Percentiles rank a stretch among this genome's conserved stretches.
phyloP scores from a whole-genome alignment of 2,797 vertebrate species.

The Hylomyscus alleni region DNA sequence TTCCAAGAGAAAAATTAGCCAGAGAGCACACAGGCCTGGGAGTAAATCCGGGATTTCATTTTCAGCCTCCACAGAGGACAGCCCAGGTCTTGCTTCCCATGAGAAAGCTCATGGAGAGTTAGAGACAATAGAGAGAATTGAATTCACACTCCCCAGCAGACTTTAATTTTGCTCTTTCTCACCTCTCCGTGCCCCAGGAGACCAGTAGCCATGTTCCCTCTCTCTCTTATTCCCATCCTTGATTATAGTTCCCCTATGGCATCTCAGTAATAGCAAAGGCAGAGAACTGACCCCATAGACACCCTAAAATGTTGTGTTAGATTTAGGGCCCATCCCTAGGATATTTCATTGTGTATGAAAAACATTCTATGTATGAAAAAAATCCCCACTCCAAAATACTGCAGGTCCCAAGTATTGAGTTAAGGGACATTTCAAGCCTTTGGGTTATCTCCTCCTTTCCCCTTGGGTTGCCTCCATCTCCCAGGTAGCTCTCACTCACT shows the following conservation, averaged over 20 bases:
- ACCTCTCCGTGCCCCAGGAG: neutral
- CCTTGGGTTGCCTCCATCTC: fast-evolving
- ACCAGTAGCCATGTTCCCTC: neutral
- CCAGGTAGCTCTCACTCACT: conserved; percentile 91
- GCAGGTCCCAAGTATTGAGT: neutral
- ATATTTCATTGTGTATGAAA: neutral
- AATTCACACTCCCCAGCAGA: neutral
- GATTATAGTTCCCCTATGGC: neutral
- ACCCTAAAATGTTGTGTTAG: neutral
- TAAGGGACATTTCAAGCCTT: neutral
- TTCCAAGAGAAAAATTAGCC: neutral
- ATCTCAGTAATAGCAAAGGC: neutral
- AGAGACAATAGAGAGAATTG: neutral
- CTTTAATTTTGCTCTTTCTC: conserved; percentile 18
- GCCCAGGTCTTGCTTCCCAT: neutral
- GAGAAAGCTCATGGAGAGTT: neutral
- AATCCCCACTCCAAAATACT: neutral
- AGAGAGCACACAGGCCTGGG: neutral
- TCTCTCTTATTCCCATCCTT: neutral
- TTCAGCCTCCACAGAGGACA: neutral
- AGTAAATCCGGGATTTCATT: neutral
- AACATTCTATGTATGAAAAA: neutral
- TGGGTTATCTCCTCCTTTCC: fast-evolving
- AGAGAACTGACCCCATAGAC: too few species aligned
- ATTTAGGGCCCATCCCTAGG: neutral